Conservation (phyloP, 2,888 invertebrate genomes). For the Clistopyga incitator region DNA sequence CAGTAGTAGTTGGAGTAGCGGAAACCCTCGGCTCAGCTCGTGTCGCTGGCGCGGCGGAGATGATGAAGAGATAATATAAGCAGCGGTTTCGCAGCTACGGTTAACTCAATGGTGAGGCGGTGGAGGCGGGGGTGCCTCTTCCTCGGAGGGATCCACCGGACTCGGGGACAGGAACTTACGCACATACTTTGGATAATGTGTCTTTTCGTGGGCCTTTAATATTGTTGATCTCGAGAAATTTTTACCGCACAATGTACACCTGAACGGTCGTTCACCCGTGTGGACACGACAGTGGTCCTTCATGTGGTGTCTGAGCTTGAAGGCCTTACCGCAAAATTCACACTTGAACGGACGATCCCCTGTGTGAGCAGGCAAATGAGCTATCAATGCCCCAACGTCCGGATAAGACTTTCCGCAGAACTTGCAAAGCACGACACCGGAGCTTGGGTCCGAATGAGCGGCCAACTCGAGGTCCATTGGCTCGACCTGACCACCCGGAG, state of each 20-base stretch:
- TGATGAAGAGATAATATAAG: background rate
- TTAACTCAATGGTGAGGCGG: constrained; percentile 80
- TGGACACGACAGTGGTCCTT: constrained; percentile 97
- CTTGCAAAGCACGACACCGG: constrained; percentile 93
- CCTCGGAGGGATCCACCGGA: constrained; percentile 93
- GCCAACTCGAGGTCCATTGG: constrained; percentile 88
- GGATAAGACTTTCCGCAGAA: constrained; percentile 97
- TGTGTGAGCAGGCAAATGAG: constrained; percentile 95
- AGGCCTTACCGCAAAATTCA: constrained; percentile 97
- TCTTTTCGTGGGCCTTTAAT: constrained; percentile 96
- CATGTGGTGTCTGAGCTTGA: constrained; percentile 96
- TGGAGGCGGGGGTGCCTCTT: constrained; percentile 85
- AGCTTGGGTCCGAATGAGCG: constrained; percentile 88
- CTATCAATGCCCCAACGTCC: constrained; percentile 94
- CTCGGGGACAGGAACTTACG: constrained; percentile 95
- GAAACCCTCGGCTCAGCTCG: constrained; percentile 30
- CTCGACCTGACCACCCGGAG: constrained; percentile 82
- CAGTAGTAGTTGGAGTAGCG: background rate
- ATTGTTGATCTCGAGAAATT: constrained; percentile 96
- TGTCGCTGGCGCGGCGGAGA: constrained; percentile 19
- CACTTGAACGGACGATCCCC: constrained; percentile 96
- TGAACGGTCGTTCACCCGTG: constrained; percentile 95
- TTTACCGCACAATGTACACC: constrained; percentile 95
- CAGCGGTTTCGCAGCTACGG: constrained; percentile 24
- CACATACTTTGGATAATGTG: constrained; percentile 96